These are phyloP conservation scores for Manis crassicaudata DNA, from an alignment of 2,797 vertebrate species.

Conservation along the genomic window DNA sequence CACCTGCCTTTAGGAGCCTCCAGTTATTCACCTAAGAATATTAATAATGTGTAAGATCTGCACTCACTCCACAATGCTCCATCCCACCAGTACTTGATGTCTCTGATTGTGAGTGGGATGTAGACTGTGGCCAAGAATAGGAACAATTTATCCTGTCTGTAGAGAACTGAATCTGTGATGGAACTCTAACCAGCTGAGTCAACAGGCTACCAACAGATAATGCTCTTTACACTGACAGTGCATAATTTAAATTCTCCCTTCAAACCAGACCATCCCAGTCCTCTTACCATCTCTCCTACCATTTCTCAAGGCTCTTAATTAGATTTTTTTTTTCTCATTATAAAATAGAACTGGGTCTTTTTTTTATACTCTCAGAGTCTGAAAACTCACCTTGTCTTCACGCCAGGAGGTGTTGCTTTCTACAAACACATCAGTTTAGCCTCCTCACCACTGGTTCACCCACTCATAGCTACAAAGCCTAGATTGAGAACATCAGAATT, in stretches of 20 bases:
- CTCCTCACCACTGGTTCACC: neutral
- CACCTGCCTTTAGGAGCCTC: neutral
- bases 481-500: neutral
- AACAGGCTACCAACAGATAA: conserved; percentile 37
- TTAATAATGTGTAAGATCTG: neutral
- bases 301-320: neutral
- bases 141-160: conserved; percentile 21
- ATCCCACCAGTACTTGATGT: neutral
- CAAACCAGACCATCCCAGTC: neutral
- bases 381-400: conserved; percentile 7
- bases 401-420: neutral
- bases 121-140: neutral
- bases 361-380: neutral
- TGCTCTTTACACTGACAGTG: neutral
- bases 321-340: neutral
- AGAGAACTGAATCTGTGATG: neutral
- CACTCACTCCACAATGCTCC: neutral
- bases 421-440: neutral
- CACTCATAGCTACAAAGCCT: neutral
- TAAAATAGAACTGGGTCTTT: neutral
- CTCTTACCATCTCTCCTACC: neutral
- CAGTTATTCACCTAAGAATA: neutral
- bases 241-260: conserved; percentile 43
- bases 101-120: neutral
- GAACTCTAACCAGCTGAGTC: conserved; percentile 58